Evolutionary conservation across 2,888 invertebrate genomes (phyloP).

Genomic region (Beris chalybata): DNA sequence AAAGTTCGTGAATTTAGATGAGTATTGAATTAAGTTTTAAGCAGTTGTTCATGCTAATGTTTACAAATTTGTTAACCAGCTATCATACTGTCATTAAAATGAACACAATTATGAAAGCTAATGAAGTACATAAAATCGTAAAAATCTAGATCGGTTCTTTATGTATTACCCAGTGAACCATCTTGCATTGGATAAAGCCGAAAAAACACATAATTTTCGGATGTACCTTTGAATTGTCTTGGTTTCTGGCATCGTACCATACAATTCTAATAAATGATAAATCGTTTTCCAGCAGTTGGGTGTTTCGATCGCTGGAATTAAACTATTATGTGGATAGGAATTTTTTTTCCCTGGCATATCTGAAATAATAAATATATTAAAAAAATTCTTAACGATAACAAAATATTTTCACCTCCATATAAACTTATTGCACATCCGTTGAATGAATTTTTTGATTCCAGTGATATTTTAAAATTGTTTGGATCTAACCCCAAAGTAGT

Average conservation of each 20-base stretch:
- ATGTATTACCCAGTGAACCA: too few relatives aligned
- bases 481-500: constrained; percentile 59
- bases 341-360: constrained; percentile 48
- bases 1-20: too few relatives aligned
- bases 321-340: constrained; percentile 44
- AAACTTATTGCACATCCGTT: constrained; percentile 53
- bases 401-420: constrained; percentile 34
- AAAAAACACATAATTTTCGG: too few relatives aligned
- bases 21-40: too few relatives aligned
- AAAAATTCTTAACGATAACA: constrained; percentile 4
- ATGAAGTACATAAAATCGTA: too few relatives aligned
- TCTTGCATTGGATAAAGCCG: too few relatives aligned
- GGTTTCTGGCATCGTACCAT: constrained; percentile 92
- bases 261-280: constrained; percentile 87
- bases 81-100: too few relatives aligned
- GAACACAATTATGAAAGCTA: too few relatives aligned
- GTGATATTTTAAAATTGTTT: constrained; percentile 48
- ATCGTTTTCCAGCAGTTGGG: constrained; percentile 95
- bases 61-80: too few relatives aligned
- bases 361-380: constrained; percentile 45
- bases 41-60: too few relatives aligned
- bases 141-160: too few relatives aligned
- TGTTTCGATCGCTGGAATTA: constrained; percentile 52
- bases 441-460: constrained; percentile 54
- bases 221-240: constrained; percentile 70